A percentile compares a stretch with the other conserved stretches of the same genome.
Conservation (phyloP, 2,113 vertebrate species). For the Lagopus leucura region DNA sequence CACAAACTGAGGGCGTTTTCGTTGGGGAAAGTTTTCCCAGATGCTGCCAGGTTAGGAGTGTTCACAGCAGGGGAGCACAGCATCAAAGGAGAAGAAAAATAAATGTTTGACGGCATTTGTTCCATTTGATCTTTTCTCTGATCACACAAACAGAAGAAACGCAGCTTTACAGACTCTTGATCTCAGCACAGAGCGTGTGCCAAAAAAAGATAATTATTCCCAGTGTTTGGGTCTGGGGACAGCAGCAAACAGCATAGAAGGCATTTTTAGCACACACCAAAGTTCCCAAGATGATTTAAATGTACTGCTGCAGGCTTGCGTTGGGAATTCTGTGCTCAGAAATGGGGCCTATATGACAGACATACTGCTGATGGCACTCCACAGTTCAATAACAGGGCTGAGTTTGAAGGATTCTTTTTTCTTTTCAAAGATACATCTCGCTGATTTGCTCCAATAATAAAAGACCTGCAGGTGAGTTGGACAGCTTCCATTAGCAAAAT, state of each 20-base stretch:
- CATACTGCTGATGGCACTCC: background rate
- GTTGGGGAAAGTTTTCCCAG: background rate
- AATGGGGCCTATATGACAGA: background rate
- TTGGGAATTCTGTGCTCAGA: background rate
- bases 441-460: background rate
- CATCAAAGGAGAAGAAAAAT: background rate
- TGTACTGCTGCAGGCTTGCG: background rate
- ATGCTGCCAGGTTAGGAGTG: background rate
- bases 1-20: background rate
- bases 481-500: constrained; percentile 3
- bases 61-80: background rate
- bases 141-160: background rate
- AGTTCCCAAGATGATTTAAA: constrained; percentile 22
- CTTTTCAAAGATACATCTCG: background rate
- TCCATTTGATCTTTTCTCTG: constrained; percentile 7
- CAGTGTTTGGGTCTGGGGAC: background rate
- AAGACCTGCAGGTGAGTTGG: constrained; percentile 41
- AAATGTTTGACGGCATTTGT: background rate
- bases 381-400: background rate
- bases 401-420: background rate
- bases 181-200: background rate
- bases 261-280: background rate
- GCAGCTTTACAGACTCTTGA: background rate
- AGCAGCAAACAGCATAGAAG: background rate
- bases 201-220: constrained; percentile 36